These are phyloP conservation scores for Cyclura pinguis DNA, from an alignment of 2,797 vertebrate genomes.

Conservation along the genomic window DNA sequence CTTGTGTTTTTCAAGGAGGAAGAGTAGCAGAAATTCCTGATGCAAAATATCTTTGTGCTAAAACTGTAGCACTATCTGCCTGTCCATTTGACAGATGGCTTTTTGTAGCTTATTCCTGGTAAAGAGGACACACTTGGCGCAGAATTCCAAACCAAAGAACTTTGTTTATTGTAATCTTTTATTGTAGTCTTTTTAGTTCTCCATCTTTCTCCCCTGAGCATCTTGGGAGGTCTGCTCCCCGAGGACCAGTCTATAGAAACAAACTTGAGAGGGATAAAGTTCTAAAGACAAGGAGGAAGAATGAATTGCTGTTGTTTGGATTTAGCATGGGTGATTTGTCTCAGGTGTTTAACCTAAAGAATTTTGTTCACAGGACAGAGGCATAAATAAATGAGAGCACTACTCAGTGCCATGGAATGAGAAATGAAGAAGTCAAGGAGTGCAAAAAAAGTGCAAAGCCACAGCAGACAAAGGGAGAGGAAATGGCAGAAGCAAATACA, in stretches of 20 bases:
- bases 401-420: not conserved
- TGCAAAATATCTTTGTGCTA: not conserved
- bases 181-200: not conserved
- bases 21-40: not conserved
- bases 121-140: not conserved
- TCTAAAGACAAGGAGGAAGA: not conserved
- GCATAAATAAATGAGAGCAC: constrained; percentile 22
- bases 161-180: not conserved
- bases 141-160: not conserved
- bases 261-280: not conserved
- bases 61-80: not conserved
- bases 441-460: not conserved
- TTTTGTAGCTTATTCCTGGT: not conserved
- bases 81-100: not conserved
- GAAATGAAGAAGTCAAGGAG: constrained; percentile 6
- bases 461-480: not conserved
- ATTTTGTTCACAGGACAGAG: not conserved
- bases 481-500: not conserved
- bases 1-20: not conserved
- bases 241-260: not conserved
- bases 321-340: constrained; percentile 21
- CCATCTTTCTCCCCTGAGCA: not conserved
- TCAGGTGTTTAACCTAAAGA: constrained; percentile 10
- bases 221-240: not conserved
- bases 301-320: constrained; percentile 29